Evolutionary conservation across 2,113 vertebrate genomes (phyloP), one percentile per base, ranked within the genome.

Genomic region (Petaurus breviceps): DNA sequence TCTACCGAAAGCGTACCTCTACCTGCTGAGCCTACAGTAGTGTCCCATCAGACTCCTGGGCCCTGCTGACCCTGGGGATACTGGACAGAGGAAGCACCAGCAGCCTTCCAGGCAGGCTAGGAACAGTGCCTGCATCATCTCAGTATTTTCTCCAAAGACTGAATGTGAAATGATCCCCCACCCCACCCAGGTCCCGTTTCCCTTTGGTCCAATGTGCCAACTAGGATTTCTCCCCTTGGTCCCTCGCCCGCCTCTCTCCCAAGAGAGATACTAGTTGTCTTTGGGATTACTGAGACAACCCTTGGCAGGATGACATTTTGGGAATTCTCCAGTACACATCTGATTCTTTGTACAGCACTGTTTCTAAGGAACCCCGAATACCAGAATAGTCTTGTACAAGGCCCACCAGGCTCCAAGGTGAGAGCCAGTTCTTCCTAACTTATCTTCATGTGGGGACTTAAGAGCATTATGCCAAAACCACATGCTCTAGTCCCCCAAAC

Each of bases 1-100:
- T 99, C 97, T 99, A 99, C 97, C 99, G 99, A 95, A 99, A 99
- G 97, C 99, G 99, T 93, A 99, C 99, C 95, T 99, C 99, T 51
- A 97, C 98, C 98, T 99, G 99, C 98, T 99, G 98, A 99, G 95
- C 93, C 96, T 51, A 22, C 24, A 91, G 47, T 53, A 52, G 57
- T 61, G 91, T 50, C n/a, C 50, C 51, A 0, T 92, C 96, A 89
- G 68, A 89, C 77, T 68, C 51, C 25, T 9, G 23, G 1, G 14
- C 43, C 93, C 92, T 37, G 84, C 90, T 54, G 90, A 92, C 96
- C 96, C 37, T 53, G 93, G 97, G 96, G 97, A 52, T 55, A 77
- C 31, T 10, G 51, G 55, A 94, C 92, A 14, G 92, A 11, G 0
- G 37, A 54, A 95, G 95, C 43, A n/a, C 54, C n/a, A 90, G 95